These are phyloP conservation scores for Myotis davidii DNA, from an alignment of 2,113 vertebrate species.

Conservation along the genomic window DNA sequence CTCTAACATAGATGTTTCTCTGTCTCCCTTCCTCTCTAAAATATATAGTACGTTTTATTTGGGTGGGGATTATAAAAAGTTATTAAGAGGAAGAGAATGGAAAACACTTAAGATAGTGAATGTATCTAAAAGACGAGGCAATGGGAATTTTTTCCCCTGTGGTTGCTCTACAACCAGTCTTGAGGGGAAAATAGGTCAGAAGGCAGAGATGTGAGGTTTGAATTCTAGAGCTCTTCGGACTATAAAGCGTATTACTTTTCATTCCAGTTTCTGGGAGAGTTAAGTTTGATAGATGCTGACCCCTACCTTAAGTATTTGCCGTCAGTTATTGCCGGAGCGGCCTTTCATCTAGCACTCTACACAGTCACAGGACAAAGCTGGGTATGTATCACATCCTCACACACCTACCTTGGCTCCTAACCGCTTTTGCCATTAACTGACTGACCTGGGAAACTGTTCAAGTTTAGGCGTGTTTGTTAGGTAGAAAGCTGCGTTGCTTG, in stretches of 20 bases:
- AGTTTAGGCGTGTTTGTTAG: not conserved
- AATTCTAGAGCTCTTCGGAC: not conserved
- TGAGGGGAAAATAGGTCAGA: not conserved
- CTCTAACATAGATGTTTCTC: not conserved
- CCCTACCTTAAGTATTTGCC: conserved; percentile 96
- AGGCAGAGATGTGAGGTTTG: not conserved
- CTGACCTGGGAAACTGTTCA: not conserved
- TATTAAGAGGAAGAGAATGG: not conserved
- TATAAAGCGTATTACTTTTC: not conserved
- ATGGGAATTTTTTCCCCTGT: not conserved
- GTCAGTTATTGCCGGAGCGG: conserved; percentile 93
- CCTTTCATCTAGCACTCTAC: conserved; percentile 91
- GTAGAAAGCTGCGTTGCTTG: not conserved
- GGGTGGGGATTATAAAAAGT: not conserved
- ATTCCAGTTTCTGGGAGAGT: conserved; percentile 93
- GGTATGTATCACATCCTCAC: conserved; percentile 86
- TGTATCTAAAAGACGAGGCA: not conserved
- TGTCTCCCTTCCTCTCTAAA: not conserved
- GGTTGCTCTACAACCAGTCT: not conserved
- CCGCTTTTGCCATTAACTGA: not conserved
- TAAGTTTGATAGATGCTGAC: conserved; percentile 95
- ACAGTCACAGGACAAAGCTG: conserved; percentile 91
- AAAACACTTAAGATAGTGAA: not conserved
- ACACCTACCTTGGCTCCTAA: no score
- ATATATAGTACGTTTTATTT: no score